Percentiles rank a stretch among this genome's conserved stretches.
Conservation (phyloP, 2,888 invertebrate genomes). For the Pecten maximus region DNA sequence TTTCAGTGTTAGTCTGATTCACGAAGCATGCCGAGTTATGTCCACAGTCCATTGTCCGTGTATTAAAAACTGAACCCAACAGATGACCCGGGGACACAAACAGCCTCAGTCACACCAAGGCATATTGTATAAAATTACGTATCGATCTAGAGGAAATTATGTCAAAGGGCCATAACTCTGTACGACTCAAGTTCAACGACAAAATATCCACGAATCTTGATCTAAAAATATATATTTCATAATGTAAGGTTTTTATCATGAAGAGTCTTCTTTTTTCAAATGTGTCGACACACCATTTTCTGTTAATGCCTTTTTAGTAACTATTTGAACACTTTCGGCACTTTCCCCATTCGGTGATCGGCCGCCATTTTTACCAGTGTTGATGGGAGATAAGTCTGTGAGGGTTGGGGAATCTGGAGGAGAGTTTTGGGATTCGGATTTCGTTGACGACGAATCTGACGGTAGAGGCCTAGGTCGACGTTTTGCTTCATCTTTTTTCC, state of each 20-base stretch:
- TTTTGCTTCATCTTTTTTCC: constrained; percentile 82
- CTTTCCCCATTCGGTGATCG: not conserved
- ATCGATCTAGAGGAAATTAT: not conserved
- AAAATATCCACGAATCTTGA: not conserved
- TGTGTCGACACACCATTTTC: constrained; percentile 15
- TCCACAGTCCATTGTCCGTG: no score
- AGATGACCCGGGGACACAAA: not conserved
- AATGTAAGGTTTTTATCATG: not conserved
- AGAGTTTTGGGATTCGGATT: constrained; percentile 54
- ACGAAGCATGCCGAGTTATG: no score
- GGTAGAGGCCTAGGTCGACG: constrained; percentile 73
- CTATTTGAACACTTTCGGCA: constrained; percentile 17
- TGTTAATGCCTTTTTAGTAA: constrained; percentile 14
- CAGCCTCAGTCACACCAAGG: not conserved
- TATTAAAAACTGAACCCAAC: not conserved
- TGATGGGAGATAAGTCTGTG: constrained; percentile 54
- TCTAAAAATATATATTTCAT: constrained; percentile 6
- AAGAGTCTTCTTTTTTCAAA: constrained; percentile 12
- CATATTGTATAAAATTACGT: not conserved
- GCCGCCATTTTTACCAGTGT: not conserved
- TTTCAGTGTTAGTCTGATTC: no score
- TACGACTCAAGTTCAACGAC: not conserved
- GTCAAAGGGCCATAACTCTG: not conserved
- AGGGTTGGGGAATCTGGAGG: constrained; percentile 63
- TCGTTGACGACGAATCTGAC: constrained; percentile 46